A percentile compares a stretch with the other conserved stretches of the same genome.
Conservation (phyloP, 2,113 vertebrate genomes). For the Cinclus cinclus region DNA sequence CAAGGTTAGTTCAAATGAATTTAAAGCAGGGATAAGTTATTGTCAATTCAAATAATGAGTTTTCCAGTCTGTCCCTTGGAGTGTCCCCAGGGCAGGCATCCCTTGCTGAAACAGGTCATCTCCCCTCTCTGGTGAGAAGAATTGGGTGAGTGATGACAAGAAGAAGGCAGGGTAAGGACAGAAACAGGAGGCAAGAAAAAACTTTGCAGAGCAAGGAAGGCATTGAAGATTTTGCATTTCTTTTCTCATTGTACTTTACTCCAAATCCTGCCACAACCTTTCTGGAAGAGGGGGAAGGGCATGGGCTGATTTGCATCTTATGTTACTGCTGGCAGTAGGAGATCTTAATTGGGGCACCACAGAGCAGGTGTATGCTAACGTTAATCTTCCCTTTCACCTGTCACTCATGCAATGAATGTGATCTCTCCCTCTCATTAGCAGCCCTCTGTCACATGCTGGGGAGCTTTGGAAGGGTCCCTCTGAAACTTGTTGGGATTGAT, state of each 20-base stretch:
- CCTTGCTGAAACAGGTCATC: not conserved
- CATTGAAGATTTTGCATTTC: conserved; percentile 7
- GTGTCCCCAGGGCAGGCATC: not conserved
- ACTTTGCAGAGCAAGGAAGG: not conserved
- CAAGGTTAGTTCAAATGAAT: conserved; percentile 9
- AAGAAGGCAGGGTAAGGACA: not conserved
- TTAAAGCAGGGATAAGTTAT: not conserved
- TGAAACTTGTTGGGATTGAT: conserved; percentile 81
- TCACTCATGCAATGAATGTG: conserved; percentile 73
- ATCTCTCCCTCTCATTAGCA: conserved; percentile 73
- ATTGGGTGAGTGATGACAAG: not conserved
- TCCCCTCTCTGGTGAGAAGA: not conserved
- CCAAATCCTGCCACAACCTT: not conserved
- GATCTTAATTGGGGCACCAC: conserved; percentile 74
- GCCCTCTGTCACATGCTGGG: conserved; percentile 69
- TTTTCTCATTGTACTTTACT: conserved; percentile 27
- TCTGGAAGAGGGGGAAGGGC: conserved; percentile 4
- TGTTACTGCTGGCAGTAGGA: conserved; percentile 69
- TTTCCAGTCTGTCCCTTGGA: not conserved
- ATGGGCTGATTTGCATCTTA: conserved; percentile 62
- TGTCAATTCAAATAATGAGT: not conserved
- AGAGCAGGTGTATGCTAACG: conserved; percentile 75
- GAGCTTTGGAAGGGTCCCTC: conserved; percentile 71
- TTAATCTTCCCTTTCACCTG: conserved; percentile 76
- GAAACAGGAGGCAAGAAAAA: not conserved